These are phyloP conservation scores for Biston stratarius DNA, from an alignment of 2,888 invertebrate genomes.

Conservation along the genomic window DNA sequence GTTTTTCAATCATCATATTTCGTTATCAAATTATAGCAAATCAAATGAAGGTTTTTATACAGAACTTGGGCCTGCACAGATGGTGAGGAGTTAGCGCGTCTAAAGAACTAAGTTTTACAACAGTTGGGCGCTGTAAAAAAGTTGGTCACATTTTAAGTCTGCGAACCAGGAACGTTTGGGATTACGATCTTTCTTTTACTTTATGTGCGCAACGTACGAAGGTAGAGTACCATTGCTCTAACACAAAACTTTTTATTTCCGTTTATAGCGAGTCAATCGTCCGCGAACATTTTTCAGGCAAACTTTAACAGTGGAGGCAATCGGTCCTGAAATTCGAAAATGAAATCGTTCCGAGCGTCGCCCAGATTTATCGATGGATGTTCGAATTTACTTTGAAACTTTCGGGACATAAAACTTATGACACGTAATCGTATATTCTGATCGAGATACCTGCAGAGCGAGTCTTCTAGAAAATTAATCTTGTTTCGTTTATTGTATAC, in stretches of 20 bases:
- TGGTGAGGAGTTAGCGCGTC: conserved; percentile 48
- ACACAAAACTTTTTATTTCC: conserved; percentile 86
- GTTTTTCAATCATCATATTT: conserved; percentile 51
- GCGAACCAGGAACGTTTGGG: conserved; percentile 67
- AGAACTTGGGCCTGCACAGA: conserved; percentile 49
- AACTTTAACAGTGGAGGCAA: conserved; percentile 86
- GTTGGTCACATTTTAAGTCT: conserved; percentile 70
- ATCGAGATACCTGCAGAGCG: conserved; percentile 67
- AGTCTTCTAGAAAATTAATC: conserved; percentile 67
- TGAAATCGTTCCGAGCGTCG: conserved; percentile 86
- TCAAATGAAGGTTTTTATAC: conserved; percentile 39
- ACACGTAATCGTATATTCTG: conserved; percentile 85
- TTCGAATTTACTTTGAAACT: conserved; percentile 86
- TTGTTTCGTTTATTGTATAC: conserved; percentile 62
- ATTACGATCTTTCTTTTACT: conserved; percentile 75
- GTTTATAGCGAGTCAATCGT: conserved; percentile 86
- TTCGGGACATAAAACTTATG: conserved; percentile 85
- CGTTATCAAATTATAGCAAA: conserved; percentile 38
- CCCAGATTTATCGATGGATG: conserved; percentile 86
- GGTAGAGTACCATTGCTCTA: conserved; percentile 81
- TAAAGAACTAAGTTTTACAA: conserved; percentile 60
- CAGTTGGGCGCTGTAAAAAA: conserved; percentile 63
- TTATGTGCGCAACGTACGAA: conserved; percentile 75
- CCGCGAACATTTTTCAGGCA: conserved; percentile 86
- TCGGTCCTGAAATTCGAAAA: conserved; percentile 87